These are phyloP conservation scores for Pampus argenteus DNA, from an alignment of 2,797 vertebrate genomes.

Conservation along the genomic window DNA sequence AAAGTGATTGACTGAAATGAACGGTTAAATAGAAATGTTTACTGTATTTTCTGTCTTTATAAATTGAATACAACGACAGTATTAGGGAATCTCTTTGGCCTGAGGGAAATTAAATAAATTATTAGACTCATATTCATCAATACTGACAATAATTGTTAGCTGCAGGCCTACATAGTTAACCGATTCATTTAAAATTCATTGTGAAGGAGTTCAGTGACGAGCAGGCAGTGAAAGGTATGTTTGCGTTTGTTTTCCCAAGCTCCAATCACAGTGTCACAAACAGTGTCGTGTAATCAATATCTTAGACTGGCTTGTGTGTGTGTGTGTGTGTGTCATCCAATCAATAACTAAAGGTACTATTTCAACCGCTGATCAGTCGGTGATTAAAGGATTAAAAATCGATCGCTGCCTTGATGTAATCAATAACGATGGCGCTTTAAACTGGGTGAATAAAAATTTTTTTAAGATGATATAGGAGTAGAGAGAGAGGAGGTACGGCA, in stretches of 20 bases:
- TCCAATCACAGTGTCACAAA: constrained; percentile 13
- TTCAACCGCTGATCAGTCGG: constrained; percentile 15
- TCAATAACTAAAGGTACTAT: constrained; percentile 40
- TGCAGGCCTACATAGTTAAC: not conserved
- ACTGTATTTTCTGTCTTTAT: not conserved
- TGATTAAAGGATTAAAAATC: constrained; percentile 25
- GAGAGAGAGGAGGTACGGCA: no score
- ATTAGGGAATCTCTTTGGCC: not conserved
- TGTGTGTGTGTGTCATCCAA: constrained; percentile 5
- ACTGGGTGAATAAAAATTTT: not conserved
- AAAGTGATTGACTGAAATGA: not conserved
- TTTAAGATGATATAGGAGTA: not conserved
- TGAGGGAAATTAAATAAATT: no score
- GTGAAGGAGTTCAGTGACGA: constrained; percentile 13
- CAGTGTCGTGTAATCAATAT: constrained; percentile 30
- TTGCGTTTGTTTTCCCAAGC: constrained; percentile 30
- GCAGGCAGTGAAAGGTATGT: not conserved
- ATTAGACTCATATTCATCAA: no score
- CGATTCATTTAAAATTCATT: constrained; percentile 16
- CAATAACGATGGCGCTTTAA: constrained; percentile 6
- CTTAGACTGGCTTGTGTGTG: constrained; percentile 2
- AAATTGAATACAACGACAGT: not conserved
- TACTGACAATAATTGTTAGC: not conserved
- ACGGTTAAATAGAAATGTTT: no score
- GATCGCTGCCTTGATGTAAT: not conserved